Conservation (phyloP, 2,797 vertebrate species). For the Chiloscyllium punctatum region DNA sequence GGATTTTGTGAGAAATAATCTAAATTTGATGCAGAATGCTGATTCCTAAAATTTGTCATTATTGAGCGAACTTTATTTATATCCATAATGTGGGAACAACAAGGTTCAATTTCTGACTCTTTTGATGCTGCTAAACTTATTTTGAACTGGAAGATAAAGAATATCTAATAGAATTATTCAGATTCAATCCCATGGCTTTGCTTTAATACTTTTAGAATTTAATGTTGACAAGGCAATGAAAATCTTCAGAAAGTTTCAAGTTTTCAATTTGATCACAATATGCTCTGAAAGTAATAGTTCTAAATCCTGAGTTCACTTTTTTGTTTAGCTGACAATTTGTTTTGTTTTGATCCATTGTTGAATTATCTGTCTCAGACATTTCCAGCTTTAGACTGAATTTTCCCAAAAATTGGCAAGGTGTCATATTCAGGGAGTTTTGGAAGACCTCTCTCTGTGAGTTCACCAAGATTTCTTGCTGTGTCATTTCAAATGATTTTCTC, state of each 20-base stretch:
- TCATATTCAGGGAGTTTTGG: too few relatives aligned
- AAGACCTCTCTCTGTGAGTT: too few relatives aligned
- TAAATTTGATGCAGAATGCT: not conserved
- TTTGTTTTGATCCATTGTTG: not conserved
- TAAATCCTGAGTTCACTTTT: not conserved
- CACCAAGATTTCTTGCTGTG: too few relatives aligned
- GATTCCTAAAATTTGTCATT: not conserved
- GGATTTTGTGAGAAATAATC: too few relatives aligned
- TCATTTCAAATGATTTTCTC: too few relatives aligned
- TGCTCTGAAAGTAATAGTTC: not conserved
- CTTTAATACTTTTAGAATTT: not conserved
- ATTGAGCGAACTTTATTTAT: not conserved
- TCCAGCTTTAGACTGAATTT: too few relatives aligned
- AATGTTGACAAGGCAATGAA: not conserved
- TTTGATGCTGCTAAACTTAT: not conserved
- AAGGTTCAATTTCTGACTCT: not conserved
- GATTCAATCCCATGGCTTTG: not conserved
- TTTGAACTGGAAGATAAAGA: not conserved
- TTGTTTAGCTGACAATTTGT: not conserved
- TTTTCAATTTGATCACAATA: not conserved
- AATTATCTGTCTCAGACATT: too few relatives aligned
- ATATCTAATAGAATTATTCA: not conserved
- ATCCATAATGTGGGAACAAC: not conserved
- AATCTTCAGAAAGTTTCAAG: not conserved
- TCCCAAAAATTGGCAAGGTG: too few relatives aligned